phyloP scores from a whole-genome alignment of 2,797 vertebrate species.

The Lagocephalus sceleratus region DNA sequence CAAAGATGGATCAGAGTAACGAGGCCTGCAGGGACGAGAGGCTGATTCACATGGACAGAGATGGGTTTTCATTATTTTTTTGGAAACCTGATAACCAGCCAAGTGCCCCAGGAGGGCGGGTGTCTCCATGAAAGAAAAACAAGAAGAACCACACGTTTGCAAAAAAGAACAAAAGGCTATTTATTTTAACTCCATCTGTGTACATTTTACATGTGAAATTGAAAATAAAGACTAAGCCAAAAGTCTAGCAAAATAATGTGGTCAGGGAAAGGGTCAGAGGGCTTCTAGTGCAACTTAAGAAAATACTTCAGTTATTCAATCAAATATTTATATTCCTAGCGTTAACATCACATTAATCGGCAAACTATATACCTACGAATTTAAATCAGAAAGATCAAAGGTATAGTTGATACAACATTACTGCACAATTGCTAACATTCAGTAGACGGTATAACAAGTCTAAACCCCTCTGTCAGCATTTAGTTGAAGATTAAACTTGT shows the following conservation, averaged over 20 bases:
- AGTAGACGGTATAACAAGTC: conserved; percentile 80
- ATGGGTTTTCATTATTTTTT: conserved; percentile 7
- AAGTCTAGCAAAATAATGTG: conserved; percentile 80
- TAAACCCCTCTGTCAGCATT: conserved; percentile 77
- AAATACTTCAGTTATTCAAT: conserved; percentile 60
- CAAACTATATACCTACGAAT: conserved; percentile 76
- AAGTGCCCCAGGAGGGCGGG: not conserved
- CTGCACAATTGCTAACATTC: conserved; percentile 89
- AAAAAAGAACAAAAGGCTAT: conserved; percentile 77
- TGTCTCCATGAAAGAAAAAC: conserved; percentile 2
- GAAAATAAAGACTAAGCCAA: conserved; percentile 65
- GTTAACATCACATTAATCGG: conserved; percentile 82
- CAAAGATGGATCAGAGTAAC: conserved; percentile 11
- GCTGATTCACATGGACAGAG: conserved; percentile 19
- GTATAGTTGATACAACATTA: conserved; percentile 98
- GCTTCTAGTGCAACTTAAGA: conserved; percentile 71
- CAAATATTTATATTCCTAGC: conserved; percentile 83
- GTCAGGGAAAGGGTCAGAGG: conserved; percentile 57
- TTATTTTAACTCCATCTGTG: conserved; percentile 83
- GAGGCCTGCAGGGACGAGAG: conserved; percentile 5
- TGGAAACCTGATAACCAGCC: not conserved
- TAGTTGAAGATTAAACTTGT: conserved; percentile 75
- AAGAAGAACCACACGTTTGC: conserved; percentile 48
- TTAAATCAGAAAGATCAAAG: conserved; percentile 80
- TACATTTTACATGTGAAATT: conserved; percentile 81